Evolutionary conservation across 2,888 invertebrate genomes (phyloP).

Genomic region (Ennomos erosarius): DNA sequence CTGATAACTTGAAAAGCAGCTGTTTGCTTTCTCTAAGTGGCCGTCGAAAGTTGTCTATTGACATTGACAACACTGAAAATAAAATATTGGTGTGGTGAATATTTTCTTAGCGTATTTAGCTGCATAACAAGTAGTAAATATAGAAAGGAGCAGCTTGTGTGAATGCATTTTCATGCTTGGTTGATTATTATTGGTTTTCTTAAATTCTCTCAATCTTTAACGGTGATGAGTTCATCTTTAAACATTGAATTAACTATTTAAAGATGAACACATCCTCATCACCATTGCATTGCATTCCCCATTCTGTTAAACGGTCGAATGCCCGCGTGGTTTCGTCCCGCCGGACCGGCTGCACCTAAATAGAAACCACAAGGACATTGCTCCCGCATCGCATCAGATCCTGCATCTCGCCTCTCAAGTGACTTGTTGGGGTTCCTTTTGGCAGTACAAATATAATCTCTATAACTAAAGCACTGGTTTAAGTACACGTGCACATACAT

Average conservation of each 20-base stretch:
- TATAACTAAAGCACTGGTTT: slow-evolving; percentile 34
- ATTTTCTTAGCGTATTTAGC: slow-evolving; percentile 35
- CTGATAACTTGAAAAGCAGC: slow-evolving; percentile 38
- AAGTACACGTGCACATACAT: slow-evolving; percentile 19
- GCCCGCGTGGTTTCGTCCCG: slow-evolving; percentile 77
- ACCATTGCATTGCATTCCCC: slow-evolving; percentile 68
- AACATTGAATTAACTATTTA: slow-evolving; percentile 30
- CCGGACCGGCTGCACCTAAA: slow-evolving; percentile 82
- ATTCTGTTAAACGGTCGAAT: slow-evolving; percentile 75
- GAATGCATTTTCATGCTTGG: slow-evolving; percentile 28
- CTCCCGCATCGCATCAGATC: slow-evolving; percentile 75
- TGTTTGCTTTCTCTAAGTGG: slow-evolving; percentile 46
- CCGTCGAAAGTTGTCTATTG: slow-evolving; percentile 37
- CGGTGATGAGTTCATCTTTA: too few species aligned
- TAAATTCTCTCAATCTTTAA: too few species aligned
- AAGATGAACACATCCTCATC: slow-evolving; percentile 55
- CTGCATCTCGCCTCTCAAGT: slow-evolving; percentile 71
- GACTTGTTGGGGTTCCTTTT: slow-evolving; percentile 69
- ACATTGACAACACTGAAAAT: slow-evolving; percentile 43
- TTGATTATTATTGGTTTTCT: slow-evolving; percentile 12
- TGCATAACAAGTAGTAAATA: slow-evolving; percentile 37
- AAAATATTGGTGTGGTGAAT: slow-evolving; percentile 44
- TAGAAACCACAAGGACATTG: slow-evolving; percentile 85
- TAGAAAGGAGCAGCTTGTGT: slow-evolving; percentile 43
- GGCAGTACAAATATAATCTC: slow-evolving; percentile 44